Evolutionary conservation across 2,888 invertebrate species (phyloP), one percentile per base, ranked within the genome.

Genomic region (Cacoxenus indagator): DNA sequence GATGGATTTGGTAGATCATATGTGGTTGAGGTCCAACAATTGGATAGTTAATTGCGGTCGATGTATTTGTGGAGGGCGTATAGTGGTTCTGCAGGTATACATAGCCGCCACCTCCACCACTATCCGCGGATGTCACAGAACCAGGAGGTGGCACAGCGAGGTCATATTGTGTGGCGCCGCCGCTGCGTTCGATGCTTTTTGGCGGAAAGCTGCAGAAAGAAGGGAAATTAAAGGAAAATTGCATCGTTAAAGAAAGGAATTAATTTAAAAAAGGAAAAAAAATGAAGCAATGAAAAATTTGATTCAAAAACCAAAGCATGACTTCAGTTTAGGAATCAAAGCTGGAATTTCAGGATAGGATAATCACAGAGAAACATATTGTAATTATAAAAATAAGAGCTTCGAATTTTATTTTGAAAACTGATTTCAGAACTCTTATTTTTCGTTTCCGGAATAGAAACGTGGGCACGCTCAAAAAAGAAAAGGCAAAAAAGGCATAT

Each of bases 21-120:
- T 85, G 84, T 57, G 82, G 81, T 70, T 85, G 86, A 65, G 85
- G 85, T 67, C 81, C 62, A 29, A 54, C 57, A 55, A 76, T 65
- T 57, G 81, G 82, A 72, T 82, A 82, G 68, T 82, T 81, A 26
- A 81, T 81, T 37, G 85, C 76, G 26, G 82, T 77, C 26, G 80
- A 77, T 48, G 76, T 75, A 73, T 77, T 83, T 70, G 83, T 79
- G 46, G 84, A 81, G 43, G 85, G 84, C 51, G 83, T 84, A 72
- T 85, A 86, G 59, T 87, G 88, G 67, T 88, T 87, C 78, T 88
- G 88, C 71, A 88, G 81, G 77, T 87, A 88, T 59, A 88, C 87
- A 82, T 88, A 88, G 65, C 87, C 87, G 26, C 82, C 85, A 37
- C 78, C 81, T 46, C 73, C 76, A 59, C 72, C 75, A 59, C 78